Evolutionary conservation across 2,888 invertebrate species (phyloP).

Genomic region (Tenthredo notha): DNA sequence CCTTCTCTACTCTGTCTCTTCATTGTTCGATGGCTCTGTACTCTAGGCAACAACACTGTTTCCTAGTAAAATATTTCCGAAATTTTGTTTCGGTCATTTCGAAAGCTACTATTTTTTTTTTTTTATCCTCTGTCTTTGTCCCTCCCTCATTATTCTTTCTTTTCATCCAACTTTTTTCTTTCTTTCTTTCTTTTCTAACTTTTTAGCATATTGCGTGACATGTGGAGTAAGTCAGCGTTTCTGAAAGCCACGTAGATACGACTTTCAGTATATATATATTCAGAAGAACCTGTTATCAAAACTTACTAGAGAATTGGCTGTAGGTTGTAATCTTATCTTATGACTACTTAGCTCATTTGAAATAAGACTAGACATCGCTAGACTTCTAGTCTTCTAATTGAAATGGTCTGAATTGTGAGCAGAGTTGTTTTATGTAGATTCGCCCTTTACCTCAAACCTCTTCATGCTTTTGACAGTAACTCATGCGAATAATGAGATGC

Average conservation of each 20-base stretch:
- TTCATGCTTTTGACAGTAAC: not conserved
- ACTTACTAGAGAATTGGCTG: not conserved
- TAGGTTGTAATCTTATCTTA: constrained; percentile 14
- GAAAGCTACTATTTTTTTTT: not conserved
- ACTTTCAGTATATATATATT: not conserved
- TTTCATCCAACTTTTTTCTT: not conserved
- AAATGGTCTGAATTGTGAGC: not conserved
- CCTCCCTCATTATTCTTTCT: not conserved
- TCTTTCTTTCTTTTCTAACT: not conserved
- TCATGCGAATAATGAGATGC: not conserved
- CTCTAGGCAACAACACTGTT: not conserved
- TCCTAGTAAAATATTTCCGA: not conserved
- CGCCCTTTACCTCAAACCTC: not conserved
- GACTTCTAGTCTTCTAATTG: constrained; percentile 4
- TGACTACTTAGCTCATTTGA: not conserved
- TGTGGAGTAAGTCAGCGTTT: not conserved
- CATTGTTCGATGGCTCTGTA: not conserved
- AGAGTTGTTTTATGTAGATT: not conserved
- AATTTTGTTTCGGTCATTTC: not conserved
- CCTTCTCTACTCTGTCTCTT: not conserved
- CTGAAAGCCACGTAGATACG: constrained; percentile 4
- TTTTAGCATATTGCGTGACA: not conserved
- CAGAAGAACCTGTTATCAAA: constrained; percentile 12
- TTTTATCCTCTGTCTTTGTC: too few species aligned
- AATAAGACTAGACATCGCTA: not conserved